Percentiles rank a stretch among this genome's conserved stretches.
Conservation (phyloP, 2,113 vertebrate genomes). For the Cebidichthys violaceus region DNA sequence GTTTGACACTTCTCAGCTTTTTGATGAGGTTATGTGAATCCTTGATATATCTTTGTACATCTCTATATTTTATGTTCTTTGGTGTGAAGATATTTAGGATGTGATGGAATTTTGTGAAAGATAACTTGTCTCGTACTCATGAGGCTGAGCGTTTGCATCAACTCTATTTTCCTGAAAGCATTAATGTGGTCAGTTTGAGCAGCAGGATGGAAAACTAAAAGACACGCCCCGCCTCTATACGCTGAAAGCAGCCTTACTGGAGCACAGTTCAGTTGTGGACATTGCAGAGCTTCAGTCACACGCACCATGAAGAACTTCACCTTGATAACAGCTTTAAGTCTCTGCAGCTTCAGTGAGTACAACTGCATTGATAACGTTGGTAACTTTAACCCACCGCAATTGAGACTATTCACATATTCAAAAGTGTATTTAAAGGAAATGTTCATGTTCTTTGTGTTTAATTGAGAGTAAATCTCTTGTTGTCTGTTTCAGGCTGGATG, state of each 20-base stretch:
- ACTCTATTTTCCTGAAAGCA: background rate
- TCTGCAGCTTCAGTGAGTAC: conserved; percentile 8
- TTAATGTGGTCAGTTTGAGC: background rate
- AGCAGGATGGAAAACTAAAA: background rate
- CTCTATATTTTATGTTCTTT: no score
- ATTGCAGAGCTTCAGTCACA: background rate
- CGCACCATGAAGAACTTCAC: background rate
- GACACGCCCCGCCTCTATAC: background rate
- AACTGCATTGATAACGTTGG: background rate
- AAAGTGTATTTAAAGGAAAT: no score
- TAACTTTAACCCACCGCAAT: background rate
- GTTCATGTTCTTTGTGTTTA: no score
- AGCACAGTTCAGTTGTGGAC: conserved; percentile 12
- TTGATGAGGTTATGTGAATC: background rate
- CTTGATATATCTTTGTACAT: background rate
- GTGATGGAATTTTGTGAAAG: background rate
- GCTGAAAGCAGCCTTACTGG: background rate
- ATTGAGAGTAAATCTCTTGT: background rate
- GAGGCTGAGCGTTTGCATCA: no score
- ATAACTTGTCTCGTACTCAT: background rate
- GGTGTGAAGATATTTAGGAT: background rate
- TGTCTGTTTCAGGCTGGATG: conserved; percentile 31
- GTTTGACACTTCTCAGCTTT: no score
- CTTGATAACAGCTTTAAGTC: background rate
- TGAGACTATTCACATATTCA: no score